Evolutionary conservation across 2,113 vertebrate genomes (phyloP).

Genomic region (Nothocercus nigrocapillus): DNA sequence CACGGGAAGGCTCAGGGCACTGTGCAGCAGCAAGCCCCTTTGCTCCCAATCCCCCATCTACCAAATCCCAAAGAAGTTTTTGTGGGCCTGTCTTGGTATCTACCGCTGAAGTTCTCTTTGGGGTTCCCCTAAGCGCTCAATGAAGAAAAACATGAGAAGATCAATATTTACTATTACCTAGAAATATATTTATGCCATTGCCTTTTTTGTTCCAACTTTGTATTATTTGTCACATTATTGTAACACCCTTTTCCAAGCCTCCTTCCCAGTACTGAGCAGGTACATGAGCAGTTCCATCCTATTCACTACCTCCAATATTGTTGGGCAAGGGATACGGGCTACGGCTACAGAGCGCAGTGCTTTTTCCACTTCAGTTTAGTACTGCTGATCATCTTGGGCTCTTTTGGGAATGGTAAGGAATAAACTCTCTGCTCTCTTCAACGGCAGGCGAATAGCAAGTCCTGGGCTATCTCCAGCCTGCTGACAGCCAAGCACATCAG

Average conservation of each 20-base stretch:
- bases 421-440: neutral
- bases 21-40: neutral
- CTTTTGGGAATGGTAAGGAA: neutral
- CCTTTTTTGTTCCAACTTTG: neutral
- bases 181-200: rapidly evolving
- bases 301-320: rapidly evolving
- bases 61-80: too few relatives aligned
- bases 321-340: neutral
- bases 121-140: neutral
- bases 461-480: neutral
- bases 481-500: neutral
- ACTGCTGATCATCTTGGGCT: neutral
- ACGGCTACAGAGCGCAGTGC: neutral
- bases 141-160: neutral
- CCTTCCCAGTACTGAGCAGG: neutral
- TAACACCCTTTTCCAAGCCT: neutral
- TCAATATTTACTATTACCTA: neutral
- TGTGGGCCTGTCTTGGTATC: neutral
- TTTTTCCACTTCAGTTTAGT: neutral
- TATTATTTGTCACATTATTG: neutral
- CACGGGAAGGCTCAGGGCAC: neutral
- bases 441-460: neutral
- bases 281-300: neutral
- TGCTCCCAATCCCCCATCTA: neutral
- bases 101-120: neutral